These are phyloP conservation scores for Phyllopteryx taeniolatus DNA, from an alignment of 2,113 vertebrate species.

Conservation along the genomic window DNA sequence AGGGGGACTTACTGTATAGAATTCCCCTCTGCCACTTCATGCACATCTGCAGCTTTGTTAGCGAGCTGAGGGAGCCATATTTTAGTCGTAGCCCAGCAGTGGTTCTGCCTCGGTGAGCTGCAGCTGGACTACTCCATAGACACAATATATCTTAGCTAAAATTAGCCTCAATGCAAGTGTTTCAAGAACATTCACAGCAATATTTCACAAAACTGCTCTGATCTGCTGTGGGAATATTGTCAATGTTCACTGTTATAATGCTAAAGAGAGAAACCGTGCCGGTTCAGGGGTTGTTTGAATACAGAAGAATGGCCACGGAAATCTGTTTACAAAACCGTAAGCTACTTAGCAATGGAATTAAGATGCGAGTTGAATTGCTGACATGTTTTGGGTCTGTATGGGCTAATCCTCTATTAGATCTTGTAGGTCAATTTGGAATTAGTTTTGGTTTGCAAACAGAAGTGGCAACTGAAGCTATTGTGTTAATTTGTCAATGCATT, in stretches of 20 bases:
- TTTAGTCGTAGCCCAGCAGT: constrained; percentile 13
- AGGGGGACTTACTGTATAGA: constrained; percentile 12
- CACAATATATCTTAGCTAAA: constrained; percentile 9
- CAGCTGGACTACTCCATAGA: constrained; percentile 19
- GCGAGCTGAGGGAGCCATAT: constrained; percentile 24
- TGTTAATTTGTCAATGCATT: background rate
- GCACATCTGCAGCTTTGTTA: constrained; percentile 51
- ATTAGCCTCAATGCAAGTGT: background rate
- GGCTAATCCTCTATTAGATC: constrained; percentile 43
- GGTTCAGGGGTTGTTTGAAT: constrained; percentile 21
- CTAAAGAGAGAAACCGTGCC: constrained; percentile 15
- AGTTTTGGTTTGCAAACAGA: constrained; percentile 29
- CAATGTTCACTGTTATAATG: constrained; percentile 31
- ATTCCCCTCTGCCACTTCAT: constrained; percentile 28
- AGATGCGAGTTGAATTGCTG: constrained; percentile 26
- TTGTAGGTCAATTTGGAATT: constrained; percentile 32
- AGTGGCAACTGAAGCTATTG: background rate
- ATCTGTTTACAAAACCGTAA: constrained; percentile 54
- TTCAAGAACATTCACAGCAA: constrained; percentile 3
- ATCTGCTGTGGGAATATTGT: constrained; percentile 27
- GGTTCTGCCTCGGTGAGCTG: constrained; percentile 14
- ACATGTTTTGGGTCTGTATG: constrained; percentile 46
- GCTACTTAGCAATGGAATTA: constrained; percentile 33
- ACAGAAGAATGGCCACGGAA: constrained; percentile 23
- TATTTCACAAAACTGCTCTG: background rate